These are phyloP conservation scores for Dasysyrphus tricinctus DNA, from an alignment of 2,888 invertebrate genomes.

Conservation along the genomic window DNA sequence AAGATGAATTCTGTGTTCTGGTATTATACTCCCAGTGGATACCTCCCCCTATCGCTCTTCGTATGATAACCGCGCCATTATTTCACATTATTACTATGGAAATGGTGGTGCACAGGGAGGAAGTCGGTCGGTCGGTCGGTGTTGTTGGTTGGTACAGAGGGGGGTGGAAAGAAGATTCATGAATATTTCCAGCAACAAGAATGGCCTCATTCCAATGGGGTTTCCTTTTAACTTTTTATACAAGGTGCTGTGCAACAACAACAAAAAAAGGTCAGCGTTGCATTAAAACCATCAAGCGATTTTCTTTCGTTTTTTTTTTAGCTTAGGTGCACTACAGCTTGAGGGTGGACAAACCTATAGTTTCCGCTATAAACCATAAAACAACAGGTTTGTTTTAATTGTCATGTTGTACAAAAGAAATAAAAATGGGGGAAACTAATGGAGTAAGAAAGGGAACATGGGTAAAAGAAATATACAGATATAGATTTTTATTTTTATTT, in stretches of 20 bases:
- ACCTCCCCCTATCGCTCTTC: conserved; percentile 6
- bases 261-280: conserved; percentile 64
- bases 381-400: conserved; percentile 47
- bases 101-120: conserved; percentile 9
- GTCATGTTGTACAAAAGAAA: neutral
- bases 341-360: conserved; percentile 24
- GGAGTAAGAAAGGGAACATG: neutral
- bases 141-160: neutral
- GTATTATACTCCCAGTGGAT: neutral
- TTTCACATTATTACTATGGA: conserved; percentile 58
- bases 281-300: conserved; percentile 50
- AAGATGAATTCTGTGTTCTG: conserved; percentile 65
- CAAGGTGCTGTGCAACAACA: neutral
- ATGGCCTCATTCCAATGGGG: conserved; percentile 65
- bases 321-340: conserved; percentile 51
- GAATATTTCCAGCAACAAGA: conserved; percentile 59
- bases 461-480: neutral
- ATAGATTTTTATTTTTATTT: neutral
- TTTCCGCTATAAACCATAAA: conserved; percentile 24
- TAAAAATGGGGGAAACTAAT: neutral
- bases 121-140: neutral
- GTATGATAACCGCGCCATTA: conserved; percentile 45
- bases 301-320: conserved; percentile 61
- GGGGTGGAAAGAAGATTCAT: conserved; percentile 25
- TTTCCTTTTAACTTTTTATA: conserved; percentile 40